Evolutionary conservation across 2,888 invertebrate genomes (phyloP), one percentile per base, ranked within the genome.

Genomic region (Graphium colonna): DNA sequence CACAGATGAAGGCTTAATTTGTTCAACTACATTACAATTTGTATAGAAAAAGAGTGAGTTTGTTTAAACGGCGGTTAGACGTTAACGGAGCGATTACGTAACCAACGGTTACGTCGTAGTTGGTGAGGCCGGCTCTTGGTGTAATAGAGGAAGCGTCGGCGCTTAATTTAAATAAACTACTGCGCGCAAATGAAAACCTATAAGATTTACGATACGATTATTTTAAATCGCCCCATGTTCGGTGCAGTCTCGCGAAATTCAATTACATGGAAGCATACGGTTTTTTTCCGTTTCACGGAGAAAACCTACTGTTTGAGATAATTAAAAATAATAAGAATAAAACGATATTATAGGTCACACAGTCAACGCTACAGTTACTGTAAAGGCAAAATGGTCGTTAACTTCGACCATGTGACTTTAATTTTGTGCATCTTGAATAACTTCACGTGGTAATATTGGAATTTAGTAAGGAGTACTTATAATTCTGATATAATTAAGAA

Each of bases 91-190:
- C 33, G 33, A 9, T 9, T 33, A 33, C 9, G 33, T 10, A 2
- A 33, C 2, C 33, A 33, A 2, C n/a, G 9, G n/a, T 33, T 33
- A 5, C 1, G 33, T 33, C n/a, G 9, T 2, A 33, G 10, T 33
- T 2, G 1, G n/a, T n/a, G 33, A 33, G 8, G 1, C 2, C 33
- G 33, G n/a, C 2, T 4, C 36, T 48, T 48, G 48, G 43, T 31
- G 26, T 44, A 48, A 48, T 44, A 48, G 39, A 48, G 39, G 38
- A 48, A 53, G 39, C 39, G 48, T 38, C 44, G 15, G 36, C 38
- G 31, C 15, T 39, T 31, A 48, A 48, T 43, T 53, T 53, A 48
- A 48, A 48, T 53, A 48, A 38, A 39, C 33, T 41, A 39, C 28
- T 12, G 15, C 36, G 31, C n/a, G 38, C 43, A 53, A 48, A 53